phyloP scores from a whole-genome alignment of 2,797 vertebrate genomes.

The Melanotaenia parkinsoni region DNA sequence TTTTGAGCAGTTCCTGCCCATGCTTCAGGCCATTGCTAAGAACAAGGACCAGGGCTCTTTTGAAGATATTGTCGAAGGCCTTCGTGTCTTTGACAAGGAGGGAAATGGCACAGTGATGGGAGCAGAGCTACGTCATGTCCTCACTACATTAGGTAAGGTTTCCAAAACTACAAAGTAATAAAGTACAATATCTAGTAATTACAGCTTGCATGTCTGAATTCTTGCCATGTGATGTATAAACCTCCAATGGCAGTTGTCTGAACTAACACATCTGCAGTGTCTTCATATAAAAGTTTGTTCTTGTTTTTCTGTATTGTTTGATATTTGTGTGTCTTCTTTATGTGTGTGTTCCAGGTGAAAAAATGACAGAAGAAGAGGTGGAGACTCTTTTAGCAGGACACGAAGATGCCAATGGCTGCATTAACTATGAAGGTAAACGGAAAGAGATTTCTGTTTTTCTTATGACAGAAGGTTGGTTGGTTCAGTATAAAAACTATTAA shows the following conservation, averaged over 20 bases:
- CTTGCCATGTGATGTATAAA: background rate
- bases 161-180: background rate
- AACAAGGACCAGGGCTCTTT: conserved; percentile 95
- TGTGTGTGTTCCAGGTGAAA: conserved; percentile 83
- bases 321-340: too few relatives aligned
- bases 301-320: background rate
- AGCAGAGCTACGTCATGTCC: conserved; percentile 93
- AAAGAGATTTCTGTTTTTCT: background rate
- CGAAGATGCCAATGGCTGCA: conserved; percentile 92
- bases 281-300: background rate
- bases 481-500: too few relatives aligned
- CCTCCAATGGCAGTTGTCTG: background rate
- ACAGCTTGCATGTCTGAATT: background rate
- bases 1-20: conserved; percentile 95
- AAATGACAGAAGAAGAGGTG: conserved; percentile 93
- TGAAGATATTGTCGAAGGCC: conserved; percentile 92
- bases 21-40: conserved; percentile 92
- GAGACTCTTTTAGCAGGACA: conserved; percentile 90
- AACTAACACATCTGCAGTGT: background rate
- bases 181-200: background rate
- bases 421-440: conserved; percentile 89
- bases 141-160: conserved; percentile 89
- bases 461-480: too few relatives aligned
- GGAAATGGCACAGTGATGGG: conserved; percentile 95
- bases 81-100: conserved; percentile 95